Evolutionary conservation across 2,888 invertebrate genomes (phyloP), one percentile per base, ranked within the genome.

Genomic region (Archips crataeganus): DNA sequence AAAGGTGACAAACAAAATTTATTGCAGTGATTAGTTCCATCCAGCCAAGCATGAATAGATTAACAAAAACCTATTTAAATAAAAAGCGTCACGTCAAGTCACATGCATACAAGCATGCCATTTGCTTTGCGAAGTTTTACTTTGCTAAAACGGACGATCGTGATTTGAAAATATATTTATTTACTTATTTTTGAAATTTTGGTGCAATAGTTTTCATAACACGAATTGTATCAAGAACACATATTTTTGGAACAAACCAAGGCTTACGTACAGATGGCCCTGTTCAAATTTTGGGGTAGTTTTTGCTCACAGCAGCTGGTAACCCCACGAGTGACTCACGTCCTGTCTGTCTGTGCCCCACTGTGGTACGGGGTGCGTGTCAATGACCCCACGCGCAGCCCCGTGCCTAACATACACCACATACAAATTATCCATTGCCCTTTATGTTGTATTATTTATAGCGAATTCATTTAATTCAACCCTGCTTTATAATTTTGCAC

Each of bases 281-380:
- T 79, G 79, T 79, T 80, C 79, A 81, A 79, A 79, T 81, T 81
- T 79, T 82, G 87, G 94, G 94, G 93, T 92, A 90, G 93, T 93
- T 93, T 93, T 92, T 92, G 88, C 86, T 85, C 84, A 85, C 86
- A 91, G 91, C 94, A 94, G 94, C 94, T 94, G 94, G 92, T 90
- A 88, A 89, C 93, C 92, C 93, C 90, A 88, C 84, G 85, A 88
- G 90, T 93, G 93, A 93, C 84, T 94, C 93, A 93, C 92, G 93
- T 94, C 92, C 92, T 93, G 91, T 91, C 77, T 75, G 85, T 84
- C 87, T 87, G 85, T 89, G 89, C 90, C 89, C 89, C 87, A 89
- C 89, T 88, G 88, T 85, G 87, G 87, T 85, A 84, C 93, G 91
- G 93, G 94, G 93, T 93, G 92, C 87, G 91, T 90, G 94, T 93